These are phyloP conservation scores for Pyralis farinalis DNA, from an alignment of 2,888 invertebrate species.

Conservation along the genomic window DNA sequence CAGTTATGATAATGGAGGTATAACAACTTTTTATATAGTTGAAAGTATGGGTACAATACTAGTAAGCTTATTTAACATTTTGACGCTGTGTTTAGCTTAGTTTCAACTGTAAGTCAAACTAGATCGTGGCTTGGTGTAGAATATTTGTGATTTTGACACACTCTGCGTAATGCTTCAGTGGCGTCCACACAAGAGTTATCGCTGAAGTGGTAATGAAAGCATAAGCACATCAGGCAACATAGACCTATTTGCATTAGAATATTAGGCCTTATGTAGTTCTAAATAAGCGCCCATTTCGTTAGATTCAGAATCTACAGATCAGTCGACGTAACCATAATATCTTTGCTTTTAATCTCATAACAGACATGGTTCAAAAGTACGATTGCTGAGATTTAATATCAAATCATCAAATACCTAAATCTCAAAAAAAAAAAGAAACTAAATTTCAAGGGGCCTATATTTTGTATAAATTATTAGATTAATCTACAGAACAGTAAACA, in stretches of 20 bases:
- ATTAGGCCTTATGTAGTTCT: conserved; percentile 21
- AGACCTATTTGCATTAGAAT: conserved; percentile 24
- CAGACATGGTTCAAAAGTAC: too few relatives aligned
- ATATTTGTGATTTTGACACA: conserved; percentile 14
- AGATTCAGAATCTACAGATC: too few relatives aligned
- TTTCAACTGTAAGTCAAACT: conserved; percentile 18
- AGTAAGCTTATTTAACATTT: background rate
- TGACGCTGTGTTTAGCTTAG: conserved; percentile 4
- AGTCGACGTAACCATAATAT: too few relatives aligned
- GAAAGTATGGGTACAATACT: conserved; percentile 2
- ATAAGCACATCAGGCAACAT: conserved; percentile 16
- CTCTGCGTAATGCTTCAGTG: conserved; percentile 22
- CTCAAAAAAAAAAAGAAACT: too few relatives aligned
- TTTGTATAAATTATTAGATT: too few relatives aligned
- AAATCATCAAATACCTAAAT: too few relatives aligned
- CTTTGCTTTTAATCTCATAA: too few relatives aligned
- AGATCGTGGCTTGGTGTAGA: conserved; percentile 24
- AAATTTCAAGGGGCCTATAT: too few relatives aligned
- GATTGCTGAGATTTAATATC: too few relatives aligned
- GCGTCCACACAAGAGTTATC: conserved; percentile 12
- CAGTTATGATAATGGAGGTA: background rate
- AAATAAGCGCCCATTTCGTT: conserved; percentile 16
- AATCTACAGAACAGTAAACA: too few relatives aligned
- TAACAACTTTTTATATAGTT: background rate
- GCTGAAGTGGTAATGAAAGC: conserved; percentile 8